Evolutionary conservation across 2,113 vertebrate genomes (phyloP).

Genomic region (Xyrauchen texanus): DNA sequence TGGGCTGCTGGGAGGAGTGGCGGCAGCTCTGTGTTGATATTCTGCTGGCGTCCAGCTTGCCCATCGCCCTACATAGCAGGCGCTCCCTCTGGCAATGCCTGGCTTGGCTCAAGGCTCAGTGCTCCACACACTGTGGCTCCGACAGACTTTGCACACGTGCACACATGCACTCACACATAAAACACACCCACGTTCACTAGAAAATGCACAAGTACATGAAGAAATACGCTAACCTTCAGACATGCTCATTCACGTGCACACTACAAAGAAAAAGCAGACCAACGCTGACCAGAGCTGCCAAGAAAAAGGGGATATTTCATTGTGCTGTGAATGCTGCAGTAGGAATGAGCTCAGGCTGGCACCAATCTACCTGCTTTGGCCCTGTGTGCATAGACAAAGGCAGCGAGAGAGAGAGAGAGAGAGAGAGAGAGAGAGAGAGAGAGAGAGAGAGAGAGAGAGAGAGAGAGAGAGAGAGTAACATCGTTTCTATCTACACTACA

Average conservation of each 20-base stretch:
- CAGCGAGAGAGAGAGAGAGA: conserved; percentile 20
- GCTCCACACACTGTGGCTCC: conserved; percentile 67
- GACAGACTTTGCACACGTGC: conserved; percentile 63
- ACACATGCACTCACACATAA: not conserved
- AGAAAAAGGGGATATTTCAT: conserved; percentile 47
- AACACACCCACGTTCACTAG: conserved; percentile 54
- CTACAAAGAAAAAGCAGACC: not conserved
- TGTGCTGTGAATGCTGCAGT: conserved; percentile 50
- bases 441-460: too few species aligned
- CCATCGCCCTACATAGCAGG: conserved; percentile 81
- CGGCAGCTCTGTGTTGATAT: conserved; percentile 77
- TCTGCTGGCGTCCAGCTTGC: conserved; percentile 76
- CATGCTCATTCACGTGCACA: too few species aligned
- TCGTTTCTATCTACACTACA: not conserved
- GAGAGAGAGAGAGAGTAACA: not conserved
- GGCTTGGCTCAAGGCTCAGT: conserved; percentile 72
- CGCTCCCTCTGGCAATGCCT: conserved; percentile 77
- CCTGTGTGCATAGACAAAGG: conserved; percentile 38
- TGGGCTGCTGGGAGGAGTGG: conserved; percentile 76
- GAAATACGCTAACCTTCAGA: not conserved
- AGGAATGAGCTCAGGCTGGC: conserved; percentile 44
- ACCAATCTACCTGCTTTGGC: conserved; percentile 41
- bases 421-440: too few species aligned
- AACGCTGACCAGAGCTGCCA: conserved; percentile 32
- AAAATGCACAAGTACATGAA: conserved; percentile 33